A percentile compares a stretch with the other conserved stretches of the same genome.
phyloP scores from a whole-genome alignment of 2,797 vertebrate genomes.

The Lagocephalus sceleratus region DNA sequence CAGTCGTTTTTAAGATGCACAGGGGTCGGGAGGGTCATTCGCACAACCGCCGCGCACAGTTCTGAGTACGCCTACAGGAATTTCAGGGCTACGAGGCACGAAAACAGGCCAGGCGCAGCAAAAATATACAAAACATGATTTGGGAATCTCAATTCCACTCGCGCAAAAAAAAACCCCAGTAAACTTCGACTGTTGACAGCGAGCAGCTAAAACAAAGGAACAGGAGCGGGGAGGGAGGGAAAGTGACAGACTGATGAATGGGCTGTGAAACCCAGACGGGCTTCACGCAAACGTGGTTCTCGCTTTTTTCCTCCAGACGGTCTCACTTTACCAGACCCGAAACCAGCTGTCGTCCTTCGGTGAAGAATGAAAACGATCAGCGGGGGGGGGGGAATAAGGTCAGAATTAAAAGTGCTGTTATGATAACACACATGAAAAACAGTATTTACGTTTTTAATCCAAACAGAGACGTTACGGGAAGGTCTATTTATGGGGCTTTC shows the following conservation, averaged over 20 bases:
- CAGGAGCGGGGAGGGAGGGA: slow-evolving; percentile 4
- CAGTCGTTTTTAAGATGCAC: slow-evolving; percentile 21
- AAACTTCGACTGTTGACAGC: slow-evolving; percentile 8
- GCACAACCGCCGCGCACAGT: slow-evolving; percentile 3
- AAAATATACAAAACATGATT: slow-evolving; percentile 25
- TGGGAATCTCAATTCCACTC: slow-evolving; percentile 13
- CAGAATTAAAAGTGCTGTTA: slow-evolving; percentile 39
- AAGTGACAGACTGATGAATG: slow-evolving; percentile 36
- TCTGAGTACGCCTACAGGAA: slow-evolving; percentile 34
- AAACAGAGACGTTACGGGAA: slow-evolving; percentile 69
- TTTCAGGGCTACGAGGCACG: slow-evolving; percentile 13
- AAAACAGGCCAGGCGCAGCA: slow-evolving; percentile 32
- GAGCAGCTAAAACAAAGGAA: slow-evolving; percentile 21
- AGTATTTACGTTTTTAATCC: slow-evolving; percentile 59
- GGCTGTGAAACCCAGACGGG: slow-evolving; percentile 7
- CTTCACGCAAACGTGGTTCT: not conserved
- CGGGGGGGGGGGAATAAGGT: slow-evolving; percentile 24
- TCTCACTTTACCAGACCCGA: slow-evolving; percentile 29
- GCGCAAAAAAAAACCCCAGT: slow-evolving; percentile 8
- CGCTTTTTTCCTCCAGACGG: slow-evolving; percentile 14
- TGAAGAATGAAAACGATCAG: slow-evolving; percentile 50
- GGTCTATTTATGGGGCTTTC: slow-evolving; percentile 53
- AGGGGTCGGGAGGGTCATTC: slow-evolving; percentile 27
- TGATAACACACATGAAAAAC: slow-evolving; percentile 53
- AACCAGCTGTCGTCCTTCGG: slow-evolving; percentile 20